Percentiles rank a stretch among this genome's conserved stretches.
These are phyloP conservation scores for Cerceris ruficornis DNA, from an alignment of 2,888 invertebrate species.

Conservation along the genomic window DNA sequence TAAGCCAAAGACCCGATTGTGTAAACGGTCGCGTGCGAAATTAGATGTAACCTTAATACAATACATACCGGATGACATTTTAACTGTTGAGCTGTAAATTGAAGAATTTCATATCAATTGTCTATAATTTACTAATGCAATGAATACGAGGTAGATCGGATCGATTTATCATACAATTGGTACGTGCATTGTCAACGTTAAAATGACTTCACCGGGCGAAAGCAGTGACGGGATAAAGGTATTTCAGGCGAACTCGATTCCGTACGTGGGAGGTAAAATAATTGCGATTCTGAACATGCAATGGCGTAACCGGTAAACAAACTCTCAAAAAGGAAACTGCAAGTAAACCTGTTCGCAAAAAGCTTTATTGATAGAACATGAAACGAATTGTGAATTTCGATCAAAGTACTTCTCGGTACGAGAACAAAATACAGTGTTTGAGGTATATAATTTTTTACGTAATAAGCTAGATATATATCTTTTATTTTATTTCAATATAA, in stretches of 20 bases:
- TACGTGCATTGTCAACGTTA: conserved; percentile 16
- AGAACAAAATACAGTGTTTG: too few relatives aligned
- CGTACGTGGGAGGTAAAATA: conserved; percentile 62
- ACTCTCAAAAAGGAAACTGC: conserved; percentile 52
- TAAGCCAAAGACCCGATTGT: too few relatives aligned
- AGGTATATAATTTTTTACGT: too few relatives aligned
- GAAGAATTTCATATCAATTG: neutral
- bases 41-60: too few relatives aligned
- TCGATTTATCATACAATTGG: conserved; percentile 47
- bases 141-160: neutral
- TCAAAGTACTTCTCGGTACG: too few relatives aligned
- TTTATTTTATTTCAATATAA: too few relatives aligned
- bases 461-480: too few relatives aligned
- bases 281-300: conserved; percentile 43
- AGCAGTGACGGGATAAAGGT: conserved; percentile 17
- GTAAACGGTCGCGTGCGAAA: too few relatives aligned
- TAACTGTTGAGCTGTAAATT: too few relatives aligned
- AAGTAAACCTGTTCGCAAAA: conserved; percentile 52
- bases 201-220: conserved; percentile 23
- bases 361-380: conserved; percentile 52
- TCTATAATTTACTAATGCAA: conserved; percentile 6
- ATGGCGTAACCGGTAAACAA: conserved; percentile 63
- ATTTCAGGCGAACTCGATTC: conserved; percentile 37
- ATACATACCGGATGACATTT: too few relatives aligned
- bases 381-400: conserved; percentile 29